These are phyloP conservation scores for Chelonia mydas DNA, from an alignment of 2,797 vertebrate genomes.

Conservation along the genomic window DNA sequence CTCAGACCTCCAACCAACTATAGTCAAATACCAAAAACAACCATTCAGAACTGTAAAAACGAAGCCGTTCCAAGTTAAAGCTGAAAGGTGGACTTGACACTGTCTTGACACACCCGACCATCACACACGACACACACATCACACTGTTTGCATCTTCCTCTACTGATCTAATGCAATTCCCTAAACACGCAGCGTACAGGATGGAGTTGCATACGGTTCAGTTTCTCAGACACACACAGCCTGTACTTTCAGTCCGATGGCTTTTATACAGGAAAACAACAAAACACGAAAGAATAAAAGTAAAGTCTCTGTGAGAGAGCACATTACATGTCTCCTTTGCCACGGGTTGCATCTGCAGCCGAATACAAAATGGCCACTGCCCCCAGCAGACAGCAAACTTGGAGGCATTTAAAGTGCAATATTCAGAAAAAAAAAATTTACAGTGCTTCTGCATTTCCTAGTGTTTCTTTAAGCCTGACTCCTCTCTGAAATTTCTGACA, in stretches of 20 bases:
- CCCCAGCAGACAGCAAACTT: neutral
- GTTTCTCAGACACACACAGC: neutral
- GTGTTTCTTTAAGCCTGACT: neutral
- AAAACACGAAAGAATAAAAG: neutral
- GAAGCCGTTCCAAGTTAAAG: constrained; percentile 31
- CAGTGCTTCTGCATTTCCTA: neutral
- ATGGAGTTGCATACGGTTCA: neutral
- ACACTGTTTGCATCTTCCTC: neutral
- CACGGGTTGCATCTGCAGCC: rapidly evolving
- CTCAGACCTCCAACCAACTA: neutral
- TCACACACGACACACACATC: rapidly evolving
- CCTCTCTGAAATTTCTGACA: neutral
- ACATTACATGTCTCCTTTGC: neutral
- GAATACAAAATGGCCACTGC: rapidly evolving
- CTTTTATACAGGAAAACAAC: neutral
- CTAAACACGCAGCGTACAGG: neutral
- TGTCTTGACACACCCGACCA: constrained; percentile 1
- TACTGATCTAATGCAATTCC: neutral
- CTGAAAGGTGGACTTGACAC: neutral
- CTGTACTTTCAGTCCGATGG: neutral
- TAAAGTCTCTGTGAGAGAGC: neutral
- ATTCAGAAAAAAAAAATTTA: neutral
- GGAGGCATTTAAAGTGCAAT: neutral
- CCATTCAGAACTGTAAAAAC: neutral
- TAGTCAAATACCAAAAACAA: constrained; percentile 13